phyloP scores from a whole-genome alignment of 2,888 invertebrate species.

The Tenthredo amoena region DNA sequence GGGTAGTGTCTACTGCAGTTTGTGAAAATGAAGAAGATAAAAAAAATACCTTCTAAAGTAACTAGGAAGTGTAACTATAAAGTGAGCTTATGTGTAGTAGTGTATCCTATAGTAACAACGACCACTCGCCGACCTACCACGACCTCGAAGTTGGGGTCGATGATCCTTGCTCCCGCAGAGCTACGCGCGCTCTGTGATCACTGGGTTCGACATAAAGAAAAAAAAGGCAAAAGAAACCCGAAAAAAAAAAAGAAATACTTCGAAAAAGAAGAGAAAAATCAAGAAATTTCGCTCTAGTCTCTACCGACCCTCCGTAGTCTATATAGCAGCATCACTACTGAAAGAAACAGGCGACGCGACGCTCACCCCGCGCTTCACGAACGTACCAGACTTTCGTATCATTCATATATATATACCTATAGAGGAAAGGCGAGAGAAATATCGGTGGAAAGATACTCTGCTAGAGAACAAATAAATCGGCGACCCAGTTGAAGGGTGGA shows the following conservation, averaged over 20 bases:
- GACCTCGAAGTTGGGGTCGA: conserved; percentile 48
- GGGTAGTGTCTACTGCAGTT: background rate
- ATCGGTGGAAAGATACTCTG: conserved; percentile 19
- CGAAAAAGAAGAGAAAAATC: background rate
- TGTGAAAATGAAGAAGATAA: background rate
- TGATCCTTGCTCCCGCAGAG: conserved; percentile 34
- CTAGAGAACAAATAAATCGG: conserved; percentile 35
- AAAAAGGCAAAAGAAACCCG: background rate
- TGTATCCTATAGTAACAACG: background rate
- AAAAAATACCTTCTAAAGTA: background rate
- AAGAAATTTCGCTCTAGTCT: conserved; percentile 23
- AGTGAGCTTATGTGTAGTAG: conserved; percentile 25
- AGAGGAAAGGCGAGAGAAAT: background rate
- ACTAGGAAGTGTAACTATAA: conserved; percentile 14
- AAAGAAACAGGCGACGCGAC: background rate
- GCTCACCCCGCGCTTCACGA: background rate
- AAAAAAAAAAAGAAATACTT: background rate
- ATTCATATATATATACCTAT: background rate
- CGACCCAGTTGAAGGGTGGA: conserved; percentile 39
- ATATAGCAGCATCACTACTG: background rate
- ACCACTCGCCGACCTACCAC: conserved; percentile 33
- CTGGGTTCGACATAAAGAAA: background rate
- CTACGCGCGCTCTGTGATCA: conserved; percentile 32
- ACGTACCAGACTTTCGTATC: background rate
- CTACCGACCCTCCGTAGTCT: background rate